A percentile compares a stretch with the other conserved stretches of the same genome.
Conservation (phyloP, 2,797 vertebrate genomes). For the Poecilia gillii region DNA sequence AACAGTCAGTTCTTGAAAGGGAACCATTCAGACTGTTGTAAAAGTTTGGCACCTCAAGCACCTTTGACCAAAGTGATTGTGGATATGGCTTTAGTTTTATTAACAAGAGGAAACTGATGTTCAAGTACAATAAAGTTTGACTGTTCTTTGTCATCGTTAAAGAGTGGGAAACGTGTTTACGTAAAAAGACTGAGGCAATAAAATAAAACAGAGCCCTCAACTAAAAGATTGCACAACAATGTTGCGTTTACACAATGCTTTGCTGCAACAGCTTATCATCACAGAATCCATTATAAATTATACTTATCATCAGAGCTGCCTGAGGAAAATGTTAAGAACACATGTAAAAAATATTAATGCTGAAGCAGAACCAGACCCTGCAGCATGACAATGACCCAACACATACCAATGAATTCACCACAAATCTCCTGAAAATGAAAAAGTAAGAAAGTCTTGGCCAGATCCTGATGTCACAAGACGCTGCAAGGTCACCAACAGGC, state of each 20-base stretch:
- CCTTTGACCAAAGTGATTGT: neutral
- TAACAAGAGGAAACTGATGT: neutral
- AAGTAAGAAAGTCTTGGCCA: neutral
- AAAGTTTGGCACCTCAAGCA: neutral
- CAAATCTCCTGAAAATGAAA: neutral
- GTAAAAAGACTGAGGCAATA: neutral
- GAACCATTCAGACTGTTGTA: slow-evolving; percentile 1
- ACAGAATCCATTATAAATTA: neutral
- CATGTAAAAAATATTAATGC: too few relatives aligned
- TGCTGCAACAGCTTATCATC: neutral
- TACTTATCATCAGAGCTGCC: too few relatives aligned
- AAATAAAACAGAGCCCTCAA: neutral
- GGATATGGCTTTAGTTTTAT: neutral
- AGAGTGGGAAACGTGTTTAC: neutral
- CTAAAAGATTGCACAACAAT: neutral
- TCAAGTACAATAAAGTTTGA: neutral
- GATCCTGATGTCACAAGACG: neutral
- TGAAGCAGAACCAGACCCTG: too few relatives aligned
- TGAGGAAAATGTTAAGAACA: too few relatives aligned
- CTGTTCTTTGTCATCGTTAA: neutral
- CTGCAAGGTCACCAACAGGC: neutral
- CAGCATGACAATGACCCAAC: too few relatives aligned
- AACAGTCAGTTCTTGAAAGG: slow-evolving; percentile 2
- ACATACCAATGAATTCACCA: neutral
- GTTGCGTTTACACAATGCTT: neutral